A percentile compares a stretch with the other conserved stretches of the same genome.
phyloP scores from a whole-genome alignment of 2,113 vertebrate species.

The Elachura formosa region DNA sequence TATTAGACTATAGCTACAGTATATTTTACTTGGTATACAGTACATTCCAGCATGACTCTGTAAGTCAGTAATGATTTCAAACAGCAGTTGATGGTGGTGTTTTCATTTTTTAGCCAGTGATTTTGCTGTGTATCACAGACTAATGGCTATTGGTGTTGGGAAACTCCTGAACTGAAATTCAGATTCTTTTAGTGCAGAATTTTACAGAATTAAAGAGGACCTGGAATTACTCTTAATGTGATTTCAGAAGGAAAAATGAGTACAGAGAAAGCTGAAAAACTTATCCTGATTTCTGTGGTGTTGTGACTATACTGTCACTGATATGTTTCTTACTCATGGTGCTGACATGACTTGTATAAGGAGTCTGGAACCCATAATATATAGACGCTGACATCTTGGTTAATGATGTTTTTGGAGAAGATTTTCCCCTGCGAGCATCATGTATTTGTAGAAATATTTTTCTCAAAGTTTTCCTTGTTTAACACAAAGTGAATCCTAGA shows the following conservation, averaged over 20 bases:
- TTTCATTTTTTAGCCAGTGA: background rate
- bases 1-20: conserved; percentile 6
- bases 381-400: background rate
- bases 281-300: background rate
- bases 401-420: background rate
- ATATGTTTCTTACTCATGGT: background rate
- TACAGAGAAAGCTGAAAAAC: background rate
- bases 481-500: rapidly evolving
- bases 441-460: background rate
- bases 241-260: background rate
- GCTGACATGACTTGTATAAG: background rate
- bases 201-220: background rate
- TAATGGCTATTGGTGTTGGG: background rate
- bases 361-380: background rate
- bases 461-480: background rate
- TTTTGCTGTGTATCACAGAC: background rate
- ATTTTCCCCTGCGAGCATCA: background rate
- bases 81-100: background rate
- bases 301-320: background rate
- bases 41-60: background rate
- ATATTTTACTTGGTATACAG: background rate
- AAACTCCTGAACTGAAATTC: background rate
- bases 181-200: background rate
- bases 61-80: background rate
- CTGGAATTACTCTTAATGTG: background rate